phyloP scores from a whole-genome alignment of 1,140 invertebrate species.

The Archegozetes longisetosus region DNA sequence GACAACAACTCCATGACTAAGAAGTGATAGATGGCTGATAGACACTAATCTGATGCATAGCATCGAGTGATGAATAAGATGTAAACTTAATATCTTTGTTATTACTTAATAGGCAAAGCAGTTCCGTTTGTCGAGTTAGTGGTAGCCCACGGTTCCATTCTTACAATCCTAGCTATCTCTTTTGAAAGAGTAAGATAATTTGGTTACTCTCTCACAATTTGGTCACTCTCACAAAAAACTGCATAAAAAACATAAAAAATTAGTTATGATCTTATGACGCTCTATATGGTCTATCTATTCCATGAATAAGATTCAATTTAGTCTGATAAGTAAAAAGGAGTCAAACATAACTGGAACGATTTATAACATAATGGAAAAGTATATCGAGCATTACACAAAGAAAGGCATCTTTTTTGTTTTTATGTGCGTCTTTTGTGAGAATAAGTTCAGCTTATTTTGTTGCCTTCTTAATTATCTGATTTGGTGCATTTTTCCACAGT shows the following conservation, averaged over 20 bases:
- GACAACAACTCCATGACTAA: too few relatives aligned
- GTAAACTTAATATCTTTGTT: too few relatives aligned
- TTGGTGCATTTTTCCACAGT: too few relatives aligned
- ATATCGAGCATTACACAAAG: too few relatives aligned
- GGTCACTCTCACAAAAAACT: neutral
- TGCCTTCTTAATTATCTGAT: too few relatives aligned
- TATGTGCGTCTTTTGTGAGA: too few relatives aligned
- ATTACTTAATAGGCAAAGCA: slow-evolving; percentile 39
- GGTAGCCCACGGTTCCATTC: slow-evolving; percentile 76
- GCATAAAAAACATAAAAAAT: neutral
- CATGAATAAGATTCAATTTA: neutral
- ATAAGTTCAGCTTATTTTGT: too few relatives aligned
- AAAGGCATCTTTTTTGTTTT: too few relatives aligned
- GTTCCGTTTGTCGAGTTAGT: slow-evolving; percentile 83
- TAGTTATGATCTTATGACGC: neutral
- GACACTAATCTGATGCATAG: too few relatives aligned
- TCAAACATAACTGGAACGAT: neutral
- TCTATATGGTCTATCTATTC: neutral
- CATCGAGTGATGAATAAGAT: too few relatives aligned
- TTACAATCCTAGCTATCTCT: slow-evolving; percentile 71
- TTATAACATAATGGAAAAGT: neutral
- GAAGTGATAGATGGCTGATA: too few relatives aligned
- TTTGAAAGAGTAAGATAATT: slow-evolving; percentile 42
- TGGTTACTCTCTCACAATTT: neutral
- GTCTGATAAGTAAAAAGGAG: neutral